Evolutionary conservation across 2,113 vertebrate species (phyloP).

Genomic region (Megaleporinus macrocephalus): DNA sequence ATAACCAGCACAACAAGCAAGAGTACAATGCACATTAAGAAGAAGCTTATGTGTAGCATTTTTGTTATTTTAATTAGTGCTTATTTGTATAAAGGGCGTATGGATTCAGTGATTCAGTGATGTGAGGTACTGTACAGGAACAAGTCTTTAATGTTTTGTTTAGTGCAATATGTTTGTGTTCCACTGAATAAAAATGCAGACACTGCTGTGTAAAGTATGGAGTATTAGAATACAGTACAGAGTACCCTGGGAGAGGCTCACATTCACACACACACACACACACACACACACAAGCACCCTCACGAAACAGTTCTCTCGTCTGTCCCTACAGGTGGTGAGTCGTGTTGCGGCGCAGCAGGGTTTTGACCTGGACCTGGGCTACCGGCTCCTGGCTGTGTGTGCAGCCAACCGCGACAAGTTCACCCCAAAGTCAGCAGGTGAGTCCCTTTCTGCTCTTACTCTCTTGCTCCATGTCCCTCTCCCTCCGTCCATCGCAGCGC

Average conservation of each 20-base stretch:
- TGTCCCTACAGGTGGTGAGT: slow-evolving; percentile 89
- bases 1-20: no score
- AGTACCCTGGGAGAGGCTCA: not conserved
- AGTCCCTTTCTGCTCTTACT: slow-evolving; percentile 62
- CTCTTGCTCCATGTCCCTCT: slow-evolving; percentile 20
- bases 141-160: no score
- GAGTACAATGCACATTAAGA: no score
- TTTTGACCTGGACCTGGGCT: slow-evolving; percentile 97
- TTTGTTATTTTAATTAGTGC: no score
- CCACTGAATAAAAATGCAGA: no score
- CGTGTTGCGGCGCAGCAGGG: slow-evolving; percentile 97
- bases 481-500: not conserved
- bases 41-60: no score
- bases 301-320: not conserved
- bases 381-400: slow-evolving; percentile 96
- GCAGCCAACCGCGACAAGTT: slow-evolving; percentile 99
- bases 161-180: no score
- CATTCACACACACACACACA: slow-evolving; percentile 2
- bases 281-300: not conserved
- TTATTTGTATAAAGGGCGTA: no score
- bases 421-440: slow-evolving; percentile 99
- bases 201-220: no score
- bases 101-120: no score
- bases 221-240: no score
- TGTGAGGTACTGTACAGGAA: no score